Percentiles rank a stretch among this genome's conserved stretches.
These are phyloP conservation scores for Taxidea taxus DNA, from an alignment of 2,113 vertebrate genomes.

Conservation along the genomic window DNA sequence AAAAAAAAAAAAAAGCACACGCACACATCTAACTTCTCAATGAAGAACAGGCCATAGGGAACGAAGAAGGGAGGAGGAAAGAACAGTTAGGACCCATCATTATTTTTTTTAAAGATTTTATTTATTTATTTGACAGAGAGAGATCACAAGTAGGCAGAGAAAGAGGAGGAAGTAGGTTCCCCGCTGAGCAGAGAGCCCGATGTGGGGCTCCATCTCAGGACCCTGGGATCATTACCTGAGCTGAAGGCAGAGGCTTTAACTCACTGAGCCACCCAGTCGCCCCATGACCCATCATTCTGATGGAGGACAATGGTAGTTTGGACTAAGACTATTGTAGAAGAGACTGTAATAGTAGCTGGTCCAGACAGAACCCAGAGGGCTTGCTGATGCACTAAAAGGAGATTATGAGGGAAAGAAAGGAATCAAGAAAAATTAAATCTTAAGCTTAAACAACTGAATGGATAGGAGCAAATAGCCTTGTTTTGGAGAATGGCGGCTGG, in stretches of 20 bases:
- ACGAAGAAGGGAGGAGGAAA: background rate
- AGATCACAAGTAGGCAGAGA: too few relatives aligned
- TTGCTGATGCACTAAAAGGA: background rate
- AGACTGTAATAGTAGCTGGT: background rate
- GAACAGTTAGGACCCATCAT: fast-evolving
- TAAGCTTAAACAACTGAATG: background rate
- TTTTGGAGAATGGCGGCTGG: background rate
- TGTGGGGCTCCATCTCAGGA: too few relatives aligned
- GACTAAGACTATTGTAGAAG: fast-evolving
- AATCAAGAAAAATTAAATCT: background rate
- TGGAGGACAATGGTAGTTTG: background rate
- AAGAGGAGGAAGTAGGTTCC: too few relatives aligned
- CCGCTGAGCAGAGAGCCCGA: too few relatives aligned
- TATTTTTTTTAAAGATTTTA: too few relatives aligned
- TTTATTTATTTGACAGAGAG: too few relatives aligned
- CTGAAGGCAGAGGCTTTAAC: too few relatives aligned
- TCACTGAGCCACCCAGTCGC: too few relatives aligned
- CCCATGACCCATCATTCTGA: fast-evolving
- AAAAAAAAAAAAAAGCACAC: too few relatives aligned
- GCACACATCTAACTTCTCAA: background rate
- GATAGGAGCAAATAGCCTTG: background rate
- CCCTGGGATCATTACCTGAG: too few relatives aligned
- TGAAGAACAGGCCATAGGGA: background rate
- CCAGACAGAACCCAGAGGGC: fast-evolving
- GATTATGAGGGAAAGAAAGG: background rate